Evolutionary conservation across 1,140 invertebrate species (phyloP), one percentile per base, ranked within the genome.

Genomic region (Schlechtendalia chinensis): DNA sequence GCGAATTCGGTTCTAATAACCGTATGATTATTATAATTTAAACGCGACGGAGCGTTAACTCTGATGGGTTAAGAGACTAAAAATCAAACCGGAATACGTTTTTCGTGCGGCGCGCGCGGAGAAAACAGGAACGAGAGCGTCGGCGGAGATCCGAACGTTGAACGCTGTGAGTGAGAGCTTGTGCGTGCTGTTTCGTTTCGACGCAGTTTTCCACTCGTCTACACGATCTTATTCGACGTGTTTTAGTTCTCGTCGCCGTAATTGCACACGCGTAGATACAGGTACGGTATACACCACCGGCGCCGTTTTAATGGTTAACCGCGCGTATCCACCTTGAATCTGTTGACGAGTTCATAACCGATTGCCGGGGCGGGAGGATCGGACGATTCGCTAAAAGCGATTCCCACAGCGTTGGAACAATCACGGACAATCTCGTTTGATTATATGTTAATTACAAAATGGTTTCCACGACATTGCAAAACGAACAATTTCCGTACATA

Each of bases 321-420:
- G n/a, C 22, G 39, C n/a, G n/a, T 47, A 69, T 47, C 65, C 39
- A 69, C n/a, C 47, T 69, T 69, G 39, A 47, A 47, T 69, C 47
- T n/a, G 65, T 69, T 47, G 65, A 69, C 24, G 67, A 69, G 67
- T 69, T 69, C 50, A 69, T 69, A 69, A 69, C 39, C 47, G 67
- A 69, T 69, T 69, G 67, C 67, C 4, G 0, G 12, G 16, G 45
- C 22, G 39, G n/a, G n/a, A 17, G 39, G 45, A 69, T 24, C 17
- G 24, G 67, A 50, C 22, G 22, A 69, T 69, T 69, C 39, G 17
- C 67, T 8, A 17, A 69, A 1, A 24, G n/a, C 24, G 47, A 69
- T 69, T 69, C 39, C 47, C 32, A 69, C 63, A 67, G 32, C 45
- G 63, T 65, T 12, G 27, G 63, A n/a, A 67, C 32, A 67, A 67